Evolutionary conservation across 2,113 vertebrate genomes (phyloP).

Genomic region (Leucoraja erinaceus): DNA sequence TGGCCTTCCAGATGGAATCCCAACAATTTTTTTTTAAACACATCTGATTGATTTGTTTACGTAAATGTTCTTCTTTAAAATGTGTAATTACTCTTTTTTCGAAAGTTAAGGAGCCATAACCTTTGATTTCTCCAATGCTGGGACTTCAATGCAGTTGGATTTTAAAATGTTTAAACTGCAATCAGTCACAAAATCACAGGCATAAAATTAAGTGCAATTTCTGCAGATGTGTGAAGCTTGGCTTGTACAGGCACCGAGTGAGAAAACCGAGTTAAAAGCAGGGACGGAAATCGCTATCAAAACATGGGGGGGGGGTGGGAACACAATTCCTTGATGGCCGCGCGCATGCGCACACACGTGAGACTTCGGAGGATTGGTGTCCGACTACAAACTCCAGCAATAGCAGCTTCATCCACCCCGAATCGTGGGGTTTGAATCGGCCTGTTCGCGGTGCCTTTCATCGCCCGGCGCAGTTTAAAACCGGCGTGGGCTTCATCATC

Average conservation of each 20-base stretch:
- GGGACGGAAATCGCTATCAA: too few relatives aligned
- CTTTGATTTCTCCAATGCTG: not conserved
- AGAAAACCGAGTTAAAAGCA: not conserved
- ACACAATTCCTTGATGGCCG: too few relatives aligned
- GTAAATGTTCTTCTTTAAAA: slow-evolving; percentile 5
- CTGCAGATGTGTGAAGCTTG: not conserved
- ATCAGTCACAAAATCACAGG: not conserved
- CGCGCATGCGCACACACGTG: too few relatives aligned
- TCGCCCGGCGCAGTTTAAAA: too few relatives aligned
- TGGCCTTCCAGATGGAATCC: not conserved
- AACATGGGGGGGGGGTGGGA: too few relatives aligned
- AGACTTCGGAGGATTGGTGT: too few relatives aligned
- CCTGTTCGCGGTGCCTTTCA: too few relatives aligned
- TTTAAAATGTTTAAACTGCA: not conserved
- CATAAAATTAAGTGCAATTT: too few relatives aligned
- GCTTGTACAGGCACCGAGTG: not conserved
- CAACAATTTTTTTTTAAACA: not conserved
- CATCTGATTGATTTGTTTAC: not conserved
- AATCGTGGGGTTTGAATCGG: too few relatives aligned
- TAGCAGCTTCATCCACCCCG: too few relatives aligned
- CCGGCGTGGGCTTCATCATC: too few relatives aligned
- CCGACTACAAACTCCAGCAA: too few relatives aligned
- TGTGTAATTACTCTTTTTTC: not conserved
- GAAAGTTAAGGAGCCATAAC: not conserved
- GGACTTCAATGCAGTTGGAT: not conserved